Evolutionary conservation across 2,113 vertebrate species (phyloP).

Genomic region (Lycocorax pyrrhopterus): DNA sequence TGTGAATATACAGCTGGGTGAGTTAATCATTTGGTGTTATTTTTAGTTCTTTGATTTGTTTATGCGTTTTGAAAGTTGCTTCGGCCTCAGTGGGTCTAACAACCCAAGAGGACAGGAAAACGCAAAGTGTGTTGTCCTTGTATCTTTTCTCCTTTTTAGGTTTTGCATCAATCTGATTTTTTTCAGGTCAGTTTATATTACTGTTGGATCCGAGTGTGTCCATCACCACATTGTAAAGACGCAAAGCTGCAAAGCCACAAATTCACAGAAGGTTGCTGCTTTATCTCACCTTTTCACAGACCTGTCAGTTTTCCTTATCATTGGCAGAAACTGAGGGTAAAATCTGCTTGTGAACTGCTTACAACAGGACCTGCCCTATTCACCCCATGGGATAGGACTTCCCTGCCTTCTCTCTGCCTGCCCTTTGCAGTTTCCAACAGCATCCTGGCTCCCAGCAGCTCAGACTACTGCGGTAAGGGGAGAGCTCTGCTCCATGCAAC

Average conservation of each 20-base stretch:
- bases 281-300: background rate
- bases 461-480: background rate
- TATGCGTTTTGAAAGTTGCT: background rate
- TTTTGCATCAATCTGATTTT: background rate
- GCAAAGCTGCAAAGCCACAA: background rate
- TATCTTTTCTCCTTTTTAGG: background rate
- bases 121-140: fast-evolving
- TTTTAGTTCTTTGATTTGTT: background rate
- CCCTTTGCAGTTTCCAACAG: background rate
- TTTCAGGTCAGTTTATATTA: background rate
- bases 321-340: background rate
- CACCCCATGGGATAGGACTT: fast-evolving
- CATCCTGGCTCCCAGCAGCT: background rate
- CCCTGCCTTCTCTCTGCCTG: background rate
- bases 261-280: background rate
- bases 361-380: background rate
- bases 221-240: background rate
- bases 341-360: background rate
- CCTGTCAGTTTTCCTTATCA: background rate
- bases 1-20: background rate
- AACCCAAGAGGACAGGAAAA: background rate
- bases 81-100: background rate
- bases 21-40: background rate
- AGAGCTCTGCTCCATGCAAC: background rate
- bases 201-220: background rate